Conservation (phyloP, 2,888 invertebrate species). For the Limulus polyphemus region DNA sequence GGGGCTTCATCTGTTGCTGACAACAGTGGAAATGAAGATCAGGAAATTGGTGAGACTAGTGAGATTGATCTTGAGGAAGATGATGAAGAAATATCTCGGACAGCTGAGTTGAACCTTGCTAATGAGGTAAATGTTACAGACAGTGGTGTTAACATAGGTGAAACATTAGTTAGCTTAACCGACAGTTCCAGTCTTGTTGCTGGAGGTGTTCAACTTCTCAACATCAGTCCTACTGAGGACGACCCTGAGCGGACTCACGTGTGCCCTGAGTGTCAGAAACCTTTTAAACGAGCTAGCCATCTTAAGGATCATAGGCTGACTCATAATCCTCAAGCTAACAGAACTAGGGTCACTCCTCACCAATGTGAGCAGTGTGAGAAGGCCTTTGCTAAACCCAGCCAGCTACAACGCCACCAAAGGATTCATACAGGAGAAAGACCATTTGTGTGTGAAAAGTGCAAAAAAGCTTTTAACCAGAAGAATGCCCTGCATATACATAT, state of each 20-base stretch:
- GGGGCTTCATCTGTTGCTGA: too few relatives aligned
- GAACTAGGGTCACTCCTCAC: conserved; percentile 8
- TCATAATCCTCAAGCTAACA: conserved; percentile 5
- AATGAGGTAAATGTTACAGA: neutral
- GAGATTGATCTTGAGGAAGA: too few relatives aligned
- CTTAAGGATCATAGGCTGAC: conserved; percentile 11
- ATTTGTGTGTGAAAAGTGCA: conserved; percentile 35
- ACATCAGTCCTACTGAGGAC: neutral
- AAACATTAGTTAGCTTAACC: neutral
- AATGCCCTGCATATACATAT: conserved; percentile 37
- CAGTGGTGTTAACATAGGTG: neutral
- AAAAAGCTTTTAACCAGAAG: conserved; percentile 39
- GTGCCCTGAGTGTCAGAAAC: conserved; percentile 12
- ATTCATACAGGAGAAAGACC: conserved; percentile 40
- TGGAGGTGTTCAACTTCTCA: neutral
- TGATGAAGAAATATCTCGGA: too few relatives aligned
- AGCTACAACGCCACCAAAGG: conserved; percentile 38
- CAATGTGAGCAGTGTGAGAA: conserved; percentile 36
- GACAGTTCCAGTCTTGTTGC: neutral
- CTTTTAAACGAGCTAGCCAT: conserved; percentile 12
- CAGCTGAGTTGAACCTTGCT: too few relatives aligned
- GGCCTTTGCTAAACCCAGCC: conserved; percentile 47
- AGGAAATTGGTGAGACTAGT: too few relatives aligned
- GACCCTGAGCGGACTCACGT: conserved; percentile 2
- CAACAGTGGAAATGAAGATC: too few relatives aligned